Evolutionary conservation across 2,797 vertebrate genomes (phyloP).

Genomic region (Parauchenoglanis ngamensis): DNA sequence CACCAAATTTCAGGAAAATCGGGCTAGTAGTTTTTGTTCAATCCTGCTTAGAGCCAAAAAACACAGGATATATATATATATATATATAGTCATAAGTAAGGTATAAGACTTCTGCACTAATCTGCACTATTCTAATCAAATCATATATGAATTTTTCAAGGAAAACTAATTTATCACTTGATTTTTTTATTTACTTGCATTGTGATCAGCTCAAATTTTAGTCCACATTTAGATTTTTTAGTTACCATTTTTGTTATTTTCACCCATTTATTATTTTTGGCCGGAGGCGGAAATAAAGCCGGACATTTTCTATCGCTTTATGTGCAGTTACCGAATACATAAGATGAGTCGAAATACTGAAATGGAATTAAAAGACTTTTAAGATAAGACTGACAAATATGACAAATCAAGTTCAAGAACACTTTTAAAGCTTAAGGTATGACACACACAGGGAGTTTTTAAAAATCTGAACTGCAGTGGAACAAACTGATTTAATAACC

Average conservation of each 20-base stretch:
- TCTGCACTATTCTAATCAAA: not conserved
- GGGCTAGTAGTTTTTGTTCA: too few species aligned
- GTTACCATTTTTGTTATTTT: not conserved
- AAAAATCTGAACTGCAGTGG: not conserved
- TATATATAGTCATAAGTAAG: not conserved
- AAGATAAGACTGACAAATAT: not conserved
- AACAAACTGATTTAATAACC: too few species aligned
- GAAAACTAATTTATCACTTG: not conserved
- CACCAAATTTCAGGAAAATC: too few species aligned
- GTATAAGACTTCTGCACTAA: too few species aligned
- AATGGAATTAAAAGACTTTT: not conserved
- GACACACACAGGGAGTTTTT: not conserved
- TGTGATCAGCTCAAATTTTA: not conserved
- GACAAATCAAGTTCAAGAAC: not conserved
- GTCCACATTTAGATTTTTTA: not conserved
- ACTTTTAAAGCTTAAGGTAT: not conserved
- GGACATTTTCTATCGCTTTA: not conserved
- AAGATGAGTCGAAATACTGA: not conserved
- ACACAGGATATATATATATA: too few species aligned
- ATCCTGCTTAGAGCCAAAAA: too few species aligned
- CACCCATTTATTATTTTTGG: not conserved
- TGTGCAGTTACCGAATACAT: not conserved
- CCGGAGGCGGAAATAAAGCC: not conserved
- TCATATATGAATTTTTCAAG: not conserved
- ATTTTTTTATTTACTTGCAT: not conserved